A percentile compares a stretch with the other conserved stretches of the same genome.
Conservation (phyloP, 1,140 invertebrate species). For the Pemphigus obesinymphae region DNA sequence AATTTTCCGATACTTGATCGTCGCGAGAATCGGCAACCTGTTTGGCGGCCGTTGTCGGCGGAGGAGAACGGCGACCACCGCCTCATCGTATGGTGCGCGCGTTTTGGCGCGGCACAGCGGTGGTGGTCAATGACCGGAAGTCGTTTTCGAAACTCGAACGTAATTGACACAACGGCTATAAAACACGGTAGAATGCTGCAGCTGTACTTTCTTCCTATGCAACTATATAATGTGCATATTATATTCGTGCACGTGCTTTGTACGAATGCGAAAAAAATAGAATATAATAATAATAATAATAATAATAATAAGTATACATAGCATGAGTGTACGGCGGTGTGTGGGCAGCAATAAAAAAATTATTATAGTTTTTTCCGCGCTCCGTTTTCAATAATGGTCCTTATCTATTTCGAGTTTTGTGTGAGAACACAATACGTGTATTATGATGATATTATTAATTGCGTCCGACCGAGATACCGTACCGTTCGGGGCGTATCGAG, state of each 20-base stretch:
- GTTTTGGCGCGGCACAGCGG: no score
- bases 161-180: slow-evolving; percentile 26
- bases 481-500: background rate
- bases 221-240: background rate
- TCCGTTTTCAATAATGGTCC: background rate
- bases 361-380: background rate
- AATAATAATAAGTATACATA: no score
- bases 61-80: background rate
- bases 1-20: background rate
- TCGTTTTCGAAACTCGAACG: slow-evolving; percentile 22
- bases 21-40: background rate
- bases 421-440: background rate
- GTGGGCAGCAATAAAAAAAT: slow-evolving; percentile 7
- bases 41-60: background rate
- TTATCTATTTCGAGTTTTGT: background rate
- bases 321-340: background rate
- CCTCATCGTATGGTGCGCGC: background rate
- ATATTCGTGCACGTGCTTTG: background rate
- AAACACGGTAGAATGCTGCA: background rate
- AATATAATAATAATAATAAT: no score
- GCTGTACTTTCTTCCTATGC: background rate
- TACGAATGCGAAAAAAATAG: background rate
- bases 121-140: slow-evolving; percentile 38
- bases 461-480: background rate
- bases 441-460: background rate